These are phyloP conservation scores for Odontocerum albicorne DNA, from an alignment of 2,888 invertebrate genomes.

Conservation along the genomic window DNA sequence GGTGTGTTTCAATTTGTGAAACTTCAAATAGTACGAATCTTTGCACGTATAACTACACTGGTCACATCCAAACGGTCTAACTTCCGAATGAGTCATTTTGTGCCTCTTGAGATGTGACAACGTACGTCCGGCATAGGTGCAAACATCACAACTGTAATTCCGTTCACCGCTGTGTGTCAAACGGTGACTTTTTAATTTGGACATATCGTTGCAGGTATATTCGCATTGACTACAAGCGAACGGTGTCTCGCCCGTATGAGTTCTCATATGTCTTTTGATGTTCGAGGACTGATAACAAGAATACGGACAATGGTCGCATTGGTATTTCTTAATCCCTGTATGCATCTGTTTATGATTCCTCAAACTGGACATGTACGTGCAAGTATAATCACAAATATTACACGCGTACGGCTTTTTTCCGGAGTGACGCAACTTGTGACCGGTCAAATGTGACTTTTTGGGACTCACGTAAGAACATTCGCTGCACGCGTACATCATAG, in stretches of 20 bases:
- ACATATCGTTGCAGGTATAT: neutral
- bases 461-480: too few relatives aligned
- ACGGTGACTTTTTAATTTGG: neutral
- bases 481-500: too few relatives aligned
- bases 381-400: constrained; percentile 4
- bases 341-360: neutral
- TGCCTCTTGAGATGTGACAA: constrained; percentile 1
- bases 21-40: neutral
- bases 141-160: neutral
- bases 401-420: constrained; percentile 1
- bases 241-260: neutral
- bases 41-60: neutral
- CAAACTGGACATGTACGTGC: neutral
- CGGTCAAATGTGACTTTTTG: too few relatives aligned
- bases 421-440: neutral
- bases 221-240: neutral
- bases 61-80: neutral
- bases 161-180: neutral
- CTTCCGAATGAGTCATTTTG: neutral
- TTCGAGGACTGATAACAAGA: neutral
- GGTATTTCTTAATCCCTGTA: neutral
- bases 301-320: neutral
- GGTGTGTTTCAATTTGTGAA: too few relatives aligned
- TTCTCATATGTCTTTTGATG: neutral
- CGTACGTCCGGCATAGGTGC: neutral